Base-by-base conservation (phyloP, 1,140 invertebrate species). In the Ptiloglossa arizonensis region DNA sequence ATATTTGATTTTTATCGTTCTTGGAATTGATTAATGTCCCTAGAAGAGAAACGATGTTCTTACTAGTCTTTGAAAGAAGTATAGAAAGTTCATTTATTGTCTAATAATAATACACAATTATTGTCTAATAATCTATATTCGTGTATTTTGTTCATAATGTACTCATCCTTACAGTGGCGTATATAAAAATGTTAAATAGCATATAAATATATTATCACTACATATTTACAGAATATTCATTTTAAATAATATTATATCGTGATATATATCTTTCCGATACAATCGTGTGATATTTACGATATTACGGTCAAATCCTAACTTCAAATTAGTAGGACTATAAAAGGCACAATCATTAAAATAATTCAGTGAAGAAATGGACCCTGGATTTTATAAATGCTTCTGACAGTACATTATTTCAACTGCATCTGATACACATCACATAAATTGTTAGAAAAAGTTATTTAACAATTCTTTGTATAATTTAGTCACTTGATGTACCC, bases 131-230 rank as follows among this genome's bases (percentile, higher is more conserved):
- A 27, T 66, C 13, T 82, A 27, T 79, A 79, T 67, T 70, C 52
- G n/a, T 64, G 63, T 78, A 35, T 81, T 56, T 50, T 62, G 22
- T 80, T 76, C 38, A 11, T 68, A 59, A 77, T 52, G 72, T 83
- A 81, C 35, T 83, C 54, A 38, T 79, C 64, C 50, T n/a, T 74
- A 57, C 64, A 75, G 15, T 69, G 24, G 79, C 46, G 78, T 46
- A 79, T 83, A 81, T 75, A 87, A 84, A 87, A 86, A 79, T 87
- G 75, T 79, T 86, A 84, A 82, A 84, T 80, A 79, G 52, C 70
- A 67, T 82, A 86, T 83, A 82, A 86, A 82, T 84, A 86, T 85
- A 72, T 62, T 62, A 79, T 81, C 19, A 54, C 50, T 68, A 75
- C n/a, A 13, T 85, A 86, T 85, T 73, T 86, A 86, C 83, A 86